Base-by-base conservation (phyloP, 2,113 vertebrate species). In the Haemorhous mexicanus region DNA sequence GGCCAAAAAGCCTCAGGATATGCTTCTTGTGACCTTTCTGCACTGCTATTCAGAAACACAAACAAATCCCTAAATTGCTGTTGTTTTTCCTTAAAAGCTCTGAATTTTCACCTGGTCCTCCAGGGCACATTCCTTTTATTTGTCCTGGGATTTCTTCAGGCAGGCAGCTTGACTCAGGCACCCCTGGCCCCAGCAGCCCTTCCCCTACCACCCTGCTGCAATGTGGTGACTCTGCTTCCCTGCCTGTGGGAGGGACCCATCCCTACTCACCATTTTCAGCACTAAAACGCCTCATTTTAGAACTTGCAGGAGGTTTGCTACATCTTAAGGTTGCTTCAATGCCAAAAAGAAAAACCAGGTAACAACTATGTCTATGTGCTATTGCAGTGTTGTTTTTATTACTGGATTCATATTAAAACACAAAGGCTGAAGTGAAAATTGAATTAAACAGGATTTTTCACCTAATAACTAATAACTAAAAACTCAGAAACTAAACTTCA, bases 141-240 rank as follows among this genome's bases (percentile, higher is more conserved):
- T 17, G 70, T 91, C 76, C 80, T 66, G 53, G 35, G 43, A 69
- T 93, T 56, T 56, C 79, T 75, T 37, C 52, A 81, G 46, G 52
- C 35, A 62, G 17, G 17, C 44, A 93, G 61, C 27, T 58, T 50
- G 67, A 56, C 22, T 53, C 10, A 0, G 2, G 20, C 35, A 52
- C 2, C 27, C 30, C 55, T 22, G 15, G 44, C 14, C 32, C 26
- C 73, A 74, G 6, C 63, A 61, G 43, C n/a, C 61, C 67, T 66
- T 56, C 22, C 35, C 19, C 12, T 26, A 66, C 11, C 1, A 2
- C n/a, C 22, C 3, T 1, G 46, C 37, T 50, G 26, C 1, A 0
- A 66, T 27, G 19, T 3, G 0, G 52, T 35, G 32, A 17, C 23
- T 16, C 6, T 44, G 22, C 61, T 33, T 81, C 26, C 56, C 32